A percentile compares a stretch with the other conserved stretches of the same genome.
Conservation (phyloP, 2,888 invertebrate species). For the Proisotoma minuta region DNA sequence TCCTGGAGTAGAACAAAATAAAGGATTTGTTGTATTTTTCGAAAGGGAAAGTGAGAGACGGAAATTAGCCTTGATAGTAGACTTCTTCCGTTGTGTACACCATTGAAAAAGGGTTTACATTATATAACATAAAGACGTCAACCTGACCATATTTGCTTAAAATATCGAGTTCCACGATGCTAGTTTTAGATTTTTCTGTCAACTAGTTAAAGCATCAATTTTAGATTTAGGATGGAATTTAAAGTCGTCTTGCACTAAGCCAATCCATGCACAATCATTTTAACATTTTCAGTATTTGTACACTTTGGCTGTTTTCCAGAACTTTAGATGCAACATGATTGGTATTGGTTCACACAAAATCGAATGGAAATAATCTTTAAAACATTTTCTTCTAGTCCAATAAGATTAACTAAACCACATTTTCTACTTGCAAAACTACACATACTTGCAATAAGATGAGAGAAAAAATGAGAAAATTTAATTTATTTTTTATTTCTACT, state of each 20-base stretch:
- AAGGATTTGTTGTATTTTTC: no score
- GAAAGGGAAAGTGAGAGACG: not conserved
- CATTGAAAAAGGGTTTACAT: not conserved
- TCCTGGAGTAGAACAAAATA: no score
- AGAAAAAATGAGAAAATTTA: not conserved
- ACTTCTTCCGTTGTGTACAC: no score
- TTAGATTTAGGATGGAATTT: not conserved
- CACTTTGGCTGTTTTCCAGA: not conserved
- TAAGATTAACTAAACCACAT: not conserved
- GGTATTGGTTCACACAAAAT: not conserved
- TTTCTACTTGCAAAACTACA: no score
- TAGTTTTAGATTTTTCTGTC: slow-evolving; percentile 21
- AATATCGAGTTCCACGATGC: slow-evolving; percentile 22
- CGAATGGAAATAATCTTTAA: not conserved
- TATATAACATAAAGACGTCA: not conserved
- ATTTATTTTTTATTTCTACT: not conserved
- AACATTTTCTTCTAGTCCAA: not conserved
- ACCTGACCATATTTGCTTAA: slow-evolving; percentile 25
- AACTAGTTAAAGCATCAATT: slow-evolving; percentile 10
- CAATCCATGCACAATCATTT: not conserved
- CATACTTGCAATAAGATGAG: not conserved
- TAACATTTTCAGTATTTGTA: not conserved
- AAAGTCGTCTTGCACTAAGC: not conserved
- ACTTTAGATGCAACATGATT: not conserved
- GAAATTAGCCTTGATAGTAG: not conserved